These are phyloP conservation scores for Trichogramma pretiosum DNA, from an alignment of 1,140 invertebrate species.

Conservation along the genomic window DNA sequence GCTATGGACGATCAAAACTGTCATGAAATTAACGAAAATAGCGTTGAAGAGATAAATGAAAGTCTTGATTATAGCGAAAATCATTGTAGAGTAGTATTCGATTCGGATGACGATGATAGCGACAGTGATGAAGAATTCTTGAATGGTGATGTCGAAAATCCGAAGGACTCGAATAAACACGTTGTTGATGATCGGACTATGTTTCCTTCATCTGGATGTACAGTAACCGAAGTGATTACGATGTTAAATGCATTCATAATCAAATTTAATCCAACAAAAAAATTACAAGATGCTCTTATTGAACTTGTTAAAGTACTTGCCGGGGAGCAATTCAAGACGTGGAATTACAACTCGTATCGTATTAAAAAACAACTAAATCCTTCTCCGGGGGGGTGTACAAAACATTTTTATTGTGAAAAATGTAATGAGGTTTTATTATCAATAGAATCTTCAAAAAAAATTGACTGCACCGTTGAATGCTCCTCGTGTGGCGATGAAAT, in stretches of 20 bases:
- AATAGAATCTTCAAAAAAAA: background rate
- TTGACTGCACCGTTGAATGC: background rate
- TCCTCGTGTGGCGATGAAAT: background rate
- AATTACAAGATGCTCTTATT: background rate
- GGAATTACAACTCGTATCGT: background rate
- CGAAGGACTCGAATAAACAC: too few relatives aligned
- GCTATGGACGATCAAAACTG: too few relatives aligned
- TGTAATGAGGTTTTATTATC: background rate
- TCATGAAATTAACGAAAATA: too few relatives aligned
- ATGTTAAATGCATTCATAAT: background rate
- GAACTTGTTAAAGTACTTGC: background rate
- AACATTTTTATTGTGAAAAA: background rate
- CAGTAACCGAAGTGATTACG: background rate
- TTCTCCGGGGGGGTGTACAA: background rate
- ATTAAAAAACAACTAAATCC: background rate
- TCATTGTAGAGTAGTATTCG: too few relatives aligned
- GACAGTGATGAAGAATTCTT: too few relatives aligned
- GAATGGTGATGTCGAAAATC: too few relatives aligned
- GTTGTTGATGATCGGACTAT: background rate
- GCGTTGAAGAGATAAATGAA: too few relatives aligned
- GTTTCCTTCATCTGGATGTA: background rate
- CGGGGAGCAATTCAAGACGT: background rate
- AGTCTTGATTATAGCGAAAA: too few relatives aligned
- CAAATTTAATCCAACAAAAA: background rate
- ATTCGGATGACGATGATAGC: too few relatives aligned